These are phyloP conservation scores for Zaprionus ghesquierei DNA, from an alignment of 1,140 invertebrate species.

Conservation along the genomic window DNA sequence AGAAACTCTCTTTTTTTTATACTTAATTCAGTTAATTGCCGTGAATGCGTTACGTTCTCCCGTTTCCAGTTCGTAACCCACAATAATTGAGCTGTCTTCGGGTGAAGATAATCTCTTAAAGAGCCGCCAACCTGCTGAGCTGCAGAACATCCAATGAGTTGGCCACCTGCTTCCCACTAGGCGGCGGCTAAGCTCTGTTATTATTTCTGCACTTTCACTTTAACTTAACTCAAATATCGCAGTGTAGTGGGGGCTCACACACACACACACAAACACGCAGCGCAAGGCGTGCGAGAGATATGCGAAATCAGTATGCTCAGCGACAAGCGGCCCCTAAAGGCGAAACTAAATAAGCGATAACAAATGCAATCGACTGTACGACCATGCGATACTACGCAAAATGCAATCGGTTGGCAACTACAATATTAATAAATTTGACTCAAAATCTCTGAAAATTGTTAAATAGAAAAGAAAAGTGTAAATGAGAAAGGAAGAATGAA, in stretches of 20 bases:
- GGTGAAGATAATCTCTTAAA: background rate
- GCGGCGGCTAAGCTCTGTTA: slow-evolving; percentile 3
- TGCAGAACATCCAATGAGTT: background rate
- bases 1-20: background rate
- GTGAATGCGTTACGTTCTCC: background rate
- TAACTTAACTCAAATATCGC: slow-evolving; percentile 57
- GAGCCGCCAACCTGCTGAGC: background rate
- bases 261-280: background rate
- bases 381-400: background rate
- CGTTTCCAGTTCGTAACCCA: background rate
- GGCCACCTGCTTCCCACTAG: background rate
- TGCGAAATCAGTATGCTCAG: slow-evolving; percentile 19
- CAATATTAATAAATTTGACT: too few relatives aligned
- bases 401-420: background rate
- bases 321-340: background rate
- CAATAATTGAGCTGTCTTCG: background rate
- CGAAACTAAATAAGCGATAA: background rate
- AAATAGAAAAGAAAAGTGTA: too few relatives aligned
- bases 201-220: slow-evolving; percentile 68
- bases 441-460: too few relatives aligned
- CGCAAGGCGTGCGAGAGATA: too few relatives aligned
- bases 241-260: background rate
- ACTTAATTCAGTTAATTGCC: background rate
- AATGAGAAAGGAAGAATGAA: too few relatives aligned
- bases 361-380: background rate